phyloP scores from a whole-genome alignment of 2,888 invertebrate genomes.

The Ptycholaimellus sp. region DNA sequence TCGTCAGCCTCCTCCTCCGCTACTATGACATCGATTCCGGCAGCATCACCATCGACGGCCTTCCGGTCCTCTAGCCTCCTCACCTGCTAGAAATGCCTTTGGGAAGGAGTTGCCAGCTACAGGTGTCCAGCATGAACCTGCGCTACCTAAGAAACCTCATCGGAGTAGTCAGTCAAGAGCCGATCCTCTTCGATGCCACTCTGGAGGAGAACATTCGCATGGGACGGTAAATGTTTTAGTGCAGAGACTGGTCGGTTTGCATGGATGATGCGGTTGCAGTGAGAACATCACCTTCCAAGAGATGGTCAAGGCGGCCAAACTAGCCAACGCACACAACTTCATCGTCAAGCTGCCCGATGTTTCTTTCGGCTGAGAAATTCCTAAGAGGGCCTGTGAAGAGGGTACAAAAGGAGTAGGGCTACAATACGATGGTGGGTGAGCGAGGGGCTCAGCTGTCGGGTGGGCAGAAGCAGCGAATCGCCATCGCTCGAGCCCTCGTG shows the following conservation, averaged over 20 bases:
- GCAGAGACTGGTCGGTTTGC: background rate
- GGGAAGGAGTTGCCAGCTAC: too few relatives aligned
- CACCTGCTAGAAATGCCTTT: background rate
- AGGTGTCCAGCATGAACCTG: constrained; percentile 29
- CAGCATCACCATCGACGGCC: too few relatives aligned
- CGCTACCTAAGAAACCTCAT: constrained; percentile 28
- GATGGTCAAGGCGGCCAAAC: constrained; percentile 16
- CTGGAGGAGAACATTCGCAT: constrained; percentile 34
- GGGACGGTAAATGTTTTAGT: constrained; percentile 18
- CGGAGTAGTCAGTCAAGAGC: constrained; percentile 28
- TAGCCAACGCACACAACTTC: constrained; percentile 30
- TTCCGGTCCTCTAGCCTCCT: too few relatives aligned
- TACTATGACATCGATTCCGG: too few relatives aligned
- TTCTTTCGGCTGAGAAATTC: background rate
- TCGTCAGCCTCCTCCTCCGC: constrained; percentile 15
- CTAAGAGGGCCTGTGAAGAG: background rate
- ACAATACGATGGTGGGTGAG: constrained; percentile 28
- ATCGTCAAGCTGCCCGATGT: constrained; percentile 24
- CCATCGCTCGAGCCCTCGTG: constrained; percentile 29
- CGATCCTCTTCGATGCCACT: constrained; percentile 39
- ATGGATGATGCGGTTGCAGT: background rate
- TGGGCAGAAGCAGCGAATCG: constrained; percentile 31
- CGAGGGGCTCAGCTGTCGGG: constrained; percentile 30
- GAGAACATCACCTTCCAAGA: constrained; percentile 11
- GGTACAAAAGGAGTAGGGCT: constrained; percentile 13